Percentiles rank a stretch among this genome's conserved stretches.
phyloP scores from a whole-genome alignment of 2,797 vertebrate species.

The Steatocranus sp. region DNA sequence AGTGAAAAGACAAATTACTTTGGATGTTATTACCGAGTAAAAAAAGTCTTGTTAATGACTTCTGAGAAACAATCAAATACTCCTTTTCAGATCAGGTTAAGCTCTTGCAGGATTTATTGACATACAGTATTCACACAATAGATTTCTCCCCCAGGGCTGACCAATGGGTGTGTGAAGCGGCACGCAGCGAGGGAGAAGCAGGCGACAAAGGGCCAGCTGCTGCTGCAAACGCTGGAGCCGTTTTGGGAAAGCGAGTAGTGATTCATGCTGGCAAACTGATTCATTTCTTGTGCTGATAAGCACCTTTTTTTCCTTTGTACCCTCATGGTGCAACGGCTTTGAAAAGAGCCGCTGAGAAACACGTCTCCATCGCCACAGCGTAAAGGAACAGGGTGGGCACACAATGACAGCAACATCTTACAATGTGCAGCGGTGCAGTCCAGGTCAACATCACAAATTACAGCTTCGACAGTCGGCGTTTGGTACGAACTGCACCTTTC shows the following conservation, averaged over 20 bases:
- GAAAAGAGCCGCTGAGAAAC: slow-evolving; percentile 16
- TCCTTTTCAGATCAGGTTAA: neutral
- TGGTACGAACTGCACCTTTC: neutral
- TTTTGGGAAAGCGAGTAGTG: slow-evolving; percentile 43
- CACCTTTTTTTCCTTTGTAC: slow-evolving; percentile 28
- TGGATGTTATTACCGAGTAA: neutral
- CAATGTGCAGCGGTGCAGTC: neutral
- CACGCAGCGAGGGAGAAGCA: slow-evolving; percentile 17
- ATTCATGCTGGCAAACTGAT: slow-evolving; percentile 65
- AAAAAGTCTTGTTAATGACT: neutral
- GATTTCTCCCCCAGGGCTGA: neutral
- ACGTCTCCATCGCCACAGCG: neutral
- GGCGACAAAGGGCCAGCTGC: slow-evolving; percentile 51
- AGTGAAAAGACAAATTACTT: neutral
- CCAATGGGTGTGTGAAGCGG: neutral
- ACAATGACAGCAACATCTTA: neutral
- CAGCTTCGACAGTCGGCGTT: neutral
- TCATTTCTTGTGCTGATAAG: slow-evolving; percentile 56
- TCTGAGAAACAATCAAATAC: neutral
- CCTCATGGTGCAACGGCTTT: slow-evolving; percentile 23
- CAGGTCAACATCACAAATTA: neutral
- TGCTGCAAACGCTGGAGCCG: slow-evolving; percentile 30
- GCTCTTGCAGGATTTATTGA: slow-evolving; percentile 29
- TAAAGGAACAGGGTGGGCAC: neutral
- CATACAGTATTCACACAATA: slow-evolving; percentile 1